Evolutionary conservation across 2,797 vertebrate genomes (phyloP), one percentile per base, ranked within the genome.

Genomic region (Scarus forsteni): DNA sequence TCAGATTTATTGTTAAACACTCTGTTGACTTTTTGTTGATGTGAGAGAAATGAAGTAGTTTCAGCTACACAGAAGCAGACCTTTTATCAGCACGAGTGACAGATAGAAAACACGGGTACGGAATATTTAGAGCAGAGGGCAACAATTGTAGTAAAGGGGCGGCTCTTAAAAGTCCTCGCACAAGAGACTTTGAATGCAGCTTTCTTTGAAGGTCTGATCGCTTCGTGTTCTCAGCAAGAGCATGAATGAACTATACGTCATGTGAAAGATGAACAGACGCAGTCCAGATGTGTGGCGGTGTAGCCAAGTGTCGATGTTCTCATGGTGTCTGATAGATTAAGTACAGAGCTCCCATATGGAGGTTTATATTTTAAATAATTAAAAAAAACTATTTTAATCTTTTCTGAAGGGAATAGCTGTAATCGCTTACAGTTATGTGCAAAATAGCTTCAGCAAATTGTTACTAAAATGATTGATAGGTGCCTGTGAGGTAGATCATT

Each of bases 341-440:
- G 60, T 83, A 69, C 76, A 85, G 82, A 88, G 75, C 67, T 80
- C 79, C 80, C 73, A 54, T 38, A 35, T 63, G 79, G 68, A 81
- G 72, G 72, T 66, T 88, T 89, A 89, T 91, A 85, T 92, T 92
- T 91, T 88, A 66, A 89, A 83, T 89, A 76, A 88, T 80, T 70
- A 55, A 86, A 70, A 61, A 48, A 2, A 54, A 65, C 56, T 82
- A 84, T 84, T 83, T 78, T 77, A 59, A 56, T 86, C 80, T 74
- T 87, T 86, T 85, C 66, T 73, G 68, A 77, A 80, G 66, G 77
- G 76, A 80, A 79, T 62, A 51, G 54, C 71, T 64, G 77, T 78
- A 77, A 63, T 71, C 2, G 27, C 27, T 27, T 68, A 77, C 55
- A 66, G 67, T 77, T 81, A 55, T 78, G 71, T 67, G 53, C 71